Evolutionary conservation across 2,888 invertebrate genomes (phyloP).

Genomic region (Meghimatium bilineatum): DNA sequence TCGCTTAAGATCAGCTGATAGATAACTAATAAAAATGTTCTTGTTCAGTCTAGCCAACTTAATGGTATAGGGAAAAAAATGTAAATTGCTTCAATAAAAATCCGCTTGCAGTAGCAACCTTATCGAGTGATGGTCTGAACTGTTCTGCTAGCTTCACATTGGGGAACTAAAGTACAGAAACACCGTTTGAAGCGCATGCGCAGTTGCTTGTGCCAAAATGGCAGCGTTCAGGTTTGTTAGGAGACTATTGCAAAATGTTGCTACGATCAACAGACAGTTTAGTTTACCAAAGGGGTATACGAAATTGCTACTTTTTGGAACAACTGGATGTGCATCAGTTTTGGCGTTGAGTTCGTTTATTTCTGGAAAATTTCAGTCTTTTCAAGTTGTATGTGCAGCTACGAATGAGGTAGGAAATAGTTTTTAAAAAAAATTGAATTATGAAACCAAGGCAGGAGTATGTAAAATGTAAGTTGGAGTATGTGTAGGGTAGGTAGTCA

Average conservation of each 20-base stretch:
- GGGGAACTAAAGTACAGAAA: constrained; percentile 7
- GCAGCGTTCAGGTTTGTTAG: constrained; percentile 26
- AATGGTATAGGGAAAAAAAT: not conserved
- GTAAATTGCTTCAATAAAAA: constrained; percentile 18
- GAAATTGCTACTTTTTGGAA: constrained; percentile 13
- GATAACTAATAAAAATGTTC: not conserved
- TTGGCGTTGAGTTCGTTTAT: constrained; percentile 1
- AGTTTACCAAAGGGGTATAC: not conserved
- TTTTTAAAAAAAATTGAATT: too few relatives aligned
- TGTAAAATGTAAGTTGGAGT: too few relatives aligned
- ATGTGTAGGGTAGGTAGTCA: too few relatives aligned
- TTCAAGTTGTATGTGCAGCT: constrained; percentile 20
- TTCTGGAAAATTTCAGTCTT: not conserved
- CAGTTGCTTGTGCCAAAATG: constrained; percentile 28
- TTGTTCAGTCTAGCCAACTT: not conserved
- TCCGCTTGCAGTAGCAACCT: not conserved
- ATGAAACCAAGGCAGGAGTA: too few relatives aligned
- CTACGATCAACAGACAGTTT: not conserved
- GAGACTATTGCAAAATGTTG: not conserved
- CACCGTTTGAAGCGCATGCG: constrained; percentile 29
- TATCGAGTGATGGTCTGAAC: constrained; percentile 12
- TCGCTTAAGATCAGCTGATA: not conserved
- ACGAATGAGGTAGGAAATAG: constrained; percentile 31
- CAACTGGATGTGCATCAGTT: constrained; percentile 27
- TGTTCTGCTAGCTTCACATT: constrained; percentile 12